These are phyloP conservation scores for Macaca mulatta DNA, from an alignment of 2,113 vertebrate species.

Conservation along the genomic window DNA sequence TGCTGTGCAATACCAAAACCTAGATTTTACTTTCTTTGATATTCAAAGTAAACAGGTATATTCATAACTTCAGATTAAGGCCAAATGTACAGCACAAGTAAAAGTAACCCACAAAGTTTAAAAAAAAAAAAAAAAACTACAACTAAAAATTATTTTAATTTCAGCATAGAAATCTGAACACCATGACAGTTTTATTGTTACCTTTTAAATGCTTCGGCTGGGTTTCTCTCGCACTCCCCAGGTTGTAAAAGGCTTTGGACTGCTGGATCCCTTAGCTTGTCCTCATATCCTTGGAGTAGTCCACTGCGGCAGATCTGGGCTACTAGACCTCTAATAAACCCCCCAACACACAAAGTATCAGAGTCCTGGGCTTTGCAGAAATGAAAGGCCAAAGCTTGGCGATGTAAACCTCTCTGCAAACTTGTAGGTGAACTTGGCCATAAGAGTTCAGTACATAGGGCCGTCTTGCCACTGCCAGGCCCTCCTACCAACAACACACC, in stretches of 20 bases:
- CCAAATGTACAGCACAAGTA: background rate
- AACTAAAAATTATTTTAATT: background rate
- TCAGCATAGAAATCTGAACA: background rate
- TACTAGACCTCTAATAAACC: conserved; percentile 92
- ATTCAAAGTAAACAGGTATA: conserved; percentile 25
- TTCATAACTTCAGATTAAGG: background rate
- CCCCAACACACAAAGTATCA: conserved; percentile 92
- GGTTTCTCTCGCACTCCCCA: conserved; percentile 96
- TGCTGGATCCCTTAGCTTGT: conserved; percentile 93
- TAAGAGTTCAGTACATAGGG: conserved; percentile 94
- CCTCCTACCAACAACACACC: conserved; percentile 96
- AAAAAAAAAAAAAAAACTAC: background rate
- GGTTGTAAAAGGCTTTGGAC: conserved; percentile 91
- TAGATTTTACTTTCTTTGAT: background rate
- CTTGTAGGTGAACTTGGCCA: conserved; percentile 93
- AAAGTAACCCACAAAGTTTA: background rate
- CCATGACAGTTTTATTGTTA: conserved; percentile 73
- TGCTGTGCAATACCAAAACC: background rate
- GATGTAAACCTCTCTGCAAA: conserved; percentile 91
- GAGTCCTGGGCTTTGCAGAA: conserved; percentile 97
- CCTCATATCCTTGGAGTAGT: conserved; percentile 92
- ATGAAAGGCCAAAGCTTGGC: conserved; percentile 93
- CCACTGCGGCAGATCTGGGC: conserved; percentile 91
- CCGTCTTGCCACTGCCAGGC: conserved; percentile 96
- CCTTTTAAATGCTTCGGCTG: conserved; percentile 98